Conservation (phyloP, 2,888 invertebrate species). For the Dorcus hopei region DNA sequence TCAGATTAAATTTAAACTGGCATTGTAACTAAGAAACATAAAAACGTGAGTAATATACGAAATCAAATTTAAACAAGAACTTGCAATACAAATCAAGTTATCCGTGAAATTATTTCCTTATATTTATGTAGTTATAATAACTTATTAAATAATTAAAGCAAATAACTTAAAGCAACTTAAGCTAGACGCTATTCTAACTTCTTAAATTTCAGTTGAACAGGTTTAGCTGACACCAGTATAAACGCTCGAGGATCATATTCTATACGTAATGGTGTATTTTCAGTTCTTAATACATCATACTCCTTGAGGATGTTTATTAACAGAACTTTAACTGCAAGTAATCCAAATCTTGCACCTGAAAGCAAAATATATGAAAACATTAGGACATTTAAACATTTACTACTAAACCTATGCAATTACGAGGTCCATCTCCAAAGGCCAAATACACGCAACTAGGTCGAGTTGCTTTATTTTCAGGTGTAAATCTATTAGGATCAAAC, state of each 20-base stretch:
- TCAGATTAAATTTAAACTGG: no score
- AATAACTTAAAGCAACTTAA: no score
- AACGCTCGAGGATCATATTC: not conserved
- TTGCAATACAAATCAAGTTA: no score
- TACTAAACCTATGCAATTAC: conserved; percentile 9
- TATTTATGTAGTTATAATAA: no score
- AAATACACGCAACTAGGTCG: not conserved
- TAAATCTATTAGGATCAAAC: conserved; percentile 12
- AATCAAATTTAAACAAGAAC: no score
- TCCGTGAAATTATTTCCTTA: no score
- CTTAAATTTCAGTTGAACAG: not conserved
- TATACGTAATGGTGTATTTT: not conserved
- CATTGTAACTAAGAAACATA: no score
- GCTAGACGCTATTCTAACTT: not conserved
- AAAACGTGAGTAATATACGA: no score
- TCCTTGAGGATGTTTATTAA: not conserved
- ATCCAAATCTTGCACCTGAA: not conserved
- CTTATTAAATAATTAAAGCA: no score
- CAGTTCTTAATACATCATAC: not conserved
- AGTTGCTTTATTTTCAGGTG: conserved; percentile 4
- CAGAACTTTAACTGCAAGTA: not conserved
- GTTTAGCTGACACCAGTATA: not conserved
- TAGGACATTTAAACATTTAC: no score
- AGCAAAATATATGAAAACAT: not conserved
- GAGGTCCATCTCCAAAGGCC: conserved; percentile 12